phyloP scores from a whole-genome alignment of 1,140 invertebrate species.

The Dreissena rostriformis region DNA sequence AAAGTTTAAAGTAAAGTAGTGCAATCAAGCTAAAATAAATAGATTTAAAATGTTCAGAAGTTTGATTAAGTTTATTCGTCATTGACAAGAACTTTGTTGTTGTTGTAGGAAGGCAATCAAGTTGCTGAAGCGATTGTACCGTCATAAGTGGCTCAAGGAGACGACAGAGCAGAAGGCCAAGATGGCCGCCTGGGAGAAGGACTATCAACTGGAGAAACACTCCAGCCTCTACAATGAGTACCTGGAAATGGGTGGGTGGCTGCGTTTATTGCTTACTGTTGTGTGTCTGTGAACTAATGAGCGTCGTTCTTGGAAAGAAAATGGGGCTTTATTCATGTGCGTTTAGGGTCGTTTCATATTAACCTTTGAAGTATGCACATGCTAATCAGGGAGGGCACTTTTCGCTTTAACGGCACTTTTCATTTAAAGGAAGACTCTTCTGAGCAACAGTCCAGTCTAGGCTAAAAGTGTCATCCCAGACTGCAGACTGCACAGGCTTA shows the following conservation, averaged over 20 bases:
- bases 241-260: conserved; percentile 93
- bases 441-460: no score
- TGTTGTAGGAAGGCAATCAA: conserved; percentile 83
- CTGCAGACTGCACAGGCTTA: no score
- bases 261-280: no score
- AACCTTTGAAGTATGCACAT: no score
- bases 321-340: no score
- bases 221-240: conserved; percentile 96
- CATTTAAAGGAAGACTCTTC: no score
- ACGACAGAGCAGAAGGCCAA: conserved; percentile 70
- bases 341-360: no score
- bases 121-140: conserved; percentile 80
- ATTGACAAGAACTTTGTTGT: neutral
- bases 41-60: no score
- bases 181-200: conserved; percentile 91
- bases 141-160: conserved; percentile 63
- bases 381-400: neutral
- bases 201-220: conserved; percentile 93
- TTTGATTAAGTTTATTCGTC: no score
- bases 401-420: neutral
- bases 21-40: no score
- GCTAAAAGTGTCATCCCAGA: no score
- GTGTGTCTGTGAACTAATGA: neutral
- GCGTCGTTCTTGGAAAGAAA: neutral
- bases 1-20: no score